Base-by-base conservation (phyloP, 2,888 invertebrate genomes). In the Scelioninae gen. 1 region DNA sequence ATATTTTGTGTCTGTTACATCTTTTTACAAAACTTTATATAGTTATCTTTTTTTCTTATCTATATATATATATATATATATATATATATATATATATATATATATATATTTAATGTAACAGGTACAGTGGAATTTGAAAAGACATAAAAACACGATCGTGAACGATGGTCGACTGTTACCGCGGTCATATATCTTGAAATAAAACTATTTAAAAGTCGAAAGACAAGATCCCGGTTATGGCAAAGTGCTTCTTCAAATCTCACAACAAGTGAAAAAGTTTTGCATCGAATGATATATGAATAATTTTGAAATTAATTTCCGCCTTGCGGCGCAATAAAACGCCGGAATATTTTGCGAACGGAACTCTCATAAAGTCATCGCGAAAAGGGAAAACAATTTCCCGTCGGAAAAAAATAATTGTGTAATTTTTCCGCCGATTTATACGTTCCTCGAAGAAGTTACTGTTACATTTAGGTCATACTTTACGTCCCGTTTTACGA, bases 351-450 rank as follows among this genome's bases (percentile, higher is more conserved):
- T 49, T 71, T 49, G 49, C 69, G 38, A 56, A 45, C 23, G 11
- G 32, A 56, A 47, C 9, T 29, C 38, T 10, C 69, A 31, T 58
- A 38, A 49, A 71, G 15, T 38, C 7, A 51, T 51, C 34, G 23
- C 13, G 38, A 51, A 45, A 55, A 56, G 55, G 63, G 63, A 74
- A 71, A 71, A 74, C 53, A 53, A 53, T 72, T 72, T 63, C n/a
- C 16, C 34, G 13, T n/a, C 29, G 38, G 55, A 55, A 51, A 51
- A 40, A 74, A 74, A 65, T 45, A 74, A 74, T 63, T 32, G 74
- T 31, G 34, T 38, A 55, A 45, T 74, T 74, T 74, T 63, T 63
- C 47, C 51, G 34, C 31, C 53, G 40, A 76, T 76, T 66, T 66
- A 66, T 76, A 66, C 15, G 49, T 76, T 66, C 60, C 31, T 66